Base-by-base conservation (phyloP, 2,113 vertebrate genomes). In the Ictalurus furcatus region DNA sequence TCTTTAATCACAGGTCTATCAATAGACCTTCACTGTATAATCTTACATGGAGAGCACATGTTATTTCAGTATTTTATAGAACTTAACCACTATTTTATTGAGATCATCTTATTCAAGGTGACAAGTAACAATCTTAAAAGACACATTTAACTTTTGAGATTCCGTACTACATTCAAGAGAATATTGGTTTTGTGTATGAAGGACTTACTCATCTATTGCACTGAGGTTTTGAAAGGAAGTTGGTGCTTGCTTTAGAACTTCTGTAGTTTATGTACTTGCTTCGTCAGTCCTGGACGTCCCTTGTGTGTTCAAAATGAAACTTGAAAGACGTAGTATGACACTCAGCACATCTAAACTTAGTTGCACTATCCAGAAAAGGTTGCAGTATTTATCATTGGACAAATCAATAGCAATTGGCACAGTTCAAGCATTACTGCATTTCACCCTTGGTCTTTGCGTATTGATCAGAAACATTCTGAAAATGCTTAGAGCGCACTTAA, bases 231-330 rank as follows among this genome's bases (percentile, higher is more conserved):
- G 21, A 73, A 83, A 30, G 6, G 69, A 88, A 80, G 76, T 78
- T 76, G 76, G 58, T 67, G 56, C 67, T 90, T 65, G 40, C 85
- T 86, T n/a, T 21, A 83, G 74, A 54, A 79, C 44, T 83, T 82
- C 56, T 79, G 59, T 44, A 83, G 87, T 85, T 84, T 90, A 40
- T 23, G 4, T 89, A 91, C 91, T 92, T 91, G 40, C 83, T 88
- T 85, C 85, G 63, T 81, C 76, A 67, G 88, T 80, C 84, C 88
- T 86, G 73, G 63, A 81, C 3, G 54, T 25, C 52, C 65, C 87
- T 82, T 52, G 52, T 91, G 86, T 83, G 87, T 67, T 74, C 74
- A 67, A 82, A 84, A 34, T 90, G 86, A 90, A 73, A 80, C 23
- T 79, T 25, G 40, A 52, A 79, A 25, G 11, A 48, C 54, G 40